Percentiles rank a stretch among this genome's conserved stretches.
Conservation (phyloP, 23 tunicate species). For the Trididemnum clinides region DNA sequence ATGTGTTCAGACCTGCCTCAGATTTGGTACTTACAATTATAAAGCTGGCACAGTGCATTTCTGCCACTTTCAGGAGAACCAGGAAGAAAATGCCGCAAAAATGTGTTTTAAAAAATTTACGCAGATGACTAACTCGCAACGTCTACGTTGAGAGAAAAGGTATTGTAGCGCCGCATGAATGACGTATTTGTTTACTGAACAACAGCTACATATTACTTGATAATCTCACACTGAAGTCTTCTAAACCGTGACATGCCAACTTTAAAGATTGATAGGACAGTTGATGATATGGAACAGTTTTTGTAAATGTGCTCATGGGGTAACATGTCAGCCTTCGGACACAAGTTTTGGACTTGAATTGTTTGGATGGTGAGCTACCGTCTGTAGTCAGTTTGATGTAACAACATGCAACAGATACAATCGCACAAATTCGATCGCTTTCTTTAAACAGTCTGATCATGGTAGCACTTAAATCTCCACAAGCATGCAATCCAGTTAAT, state of each 20-base stretch:
- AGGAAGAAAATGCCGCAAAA: no score
- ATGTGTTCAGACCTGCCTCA: no score
- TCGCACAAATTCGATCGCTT: slow-evolving; percentile 27
- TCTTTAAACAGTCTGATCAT: slow-evolving; percentile 70
- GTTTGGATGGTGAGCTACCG: neutral
- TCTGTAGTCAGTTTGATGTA: slow-evolving; percentile 77
- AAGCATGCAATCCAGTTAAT: slow-evolving; percentile 85
- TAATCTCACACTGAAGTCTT: slow-evolving; percentile 30
- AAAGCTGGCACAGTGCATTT: no score
- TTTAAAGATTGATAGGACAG: slow-evolving; percentile 50
- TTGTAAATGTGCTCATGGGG: slow-evolving; percentile 68
- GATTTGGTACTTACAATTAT: no score
- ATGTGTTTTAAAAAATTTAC: no score
- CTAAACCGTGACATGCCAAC: slow-evolving; percentile 67
- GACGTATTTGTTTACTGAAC: no score
- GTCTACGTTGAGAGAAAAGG: no score
- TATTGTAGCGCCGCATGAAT: no score
- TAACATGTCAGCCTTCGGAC: slow-evolving; percentile 1
- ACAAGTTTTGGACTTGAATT: neutral
- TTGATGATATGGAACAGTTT: slow-evolving; percentile 5
- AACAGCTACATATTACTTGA: no score
- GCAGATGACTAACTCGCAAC: no score
- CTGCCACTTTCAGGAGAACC: no score
- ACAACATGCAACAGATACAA: slow-evolving; percentile 89
- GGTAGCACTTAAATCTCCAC: slow-evolving; percentile 92